These are phyloP conservation scores for Cetonia aurata DNA, from an alignment of 2,888 invertebrate genomes.

Conservation along the genomic window DNA sequence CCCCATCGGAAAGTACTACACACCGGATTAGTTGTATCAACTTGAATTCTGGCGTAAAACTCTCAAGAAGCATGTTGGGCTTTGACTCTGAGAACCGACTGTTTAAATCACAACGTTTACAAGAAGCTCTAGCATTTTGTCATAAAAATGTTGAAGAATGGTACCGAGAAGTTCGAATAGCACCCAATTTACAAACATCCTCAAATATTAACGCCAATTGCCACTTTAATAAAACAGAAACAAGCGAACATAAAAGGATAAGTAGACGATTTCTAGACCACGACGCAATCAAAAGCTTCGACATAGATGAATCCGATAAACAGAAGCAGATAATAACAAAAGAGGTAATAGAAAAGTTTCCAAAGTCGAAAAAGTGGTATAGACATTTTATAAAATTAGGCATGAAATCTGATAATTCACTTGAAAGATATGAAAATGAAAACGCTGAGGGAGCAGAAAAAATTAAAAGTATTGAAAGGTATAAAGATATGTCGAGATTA, in stretches of 20 bases:
- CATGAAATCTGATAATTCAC: slow-evolving; percentile 64
- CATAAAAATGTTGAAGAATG: slow-evolving; percentile 75
- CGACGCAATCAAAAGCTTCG: slow-evolving; percentile 45
- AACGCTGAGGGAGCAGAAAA: slow-evolving; percentile 75
- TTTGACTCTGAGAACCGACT: slow-evolving; percentile 74
- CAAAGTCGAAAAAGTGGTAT: slow-evolving; percentile 77
- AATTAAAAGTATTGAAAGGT: slow-evolving; percentile 78
- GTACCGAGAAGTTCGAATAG: slow-evolving; percentile 71
- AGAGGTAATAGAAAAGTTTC: slow-evolving; percentile 63
- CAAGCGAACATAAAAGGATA: slow-evolving; percentile 42
- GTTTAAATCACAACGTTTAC: slow-evolving; percentile 75
- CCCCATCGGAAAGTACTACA: slow-evolving; percentile 68
- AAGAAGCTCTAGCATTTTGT: slow-evolving; percentile 76
- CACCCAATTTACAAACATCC: slow-evolving; percentile 56
- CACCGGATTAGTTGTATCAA: slow-evolving; percentile 70
- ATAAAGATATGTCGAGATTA: slow-evolving; percentile 79
- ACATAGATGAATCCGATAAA: slow-evolving; percentile 41
- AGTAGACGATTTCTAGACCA: slow-evolving; percentile 48
- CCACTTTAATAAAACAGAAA: slow-evolving; percentile 30
- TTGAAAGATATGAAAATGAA: slow-evolving; percentile 64
- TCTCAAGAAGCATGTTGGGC: slow-evolving; percentile 73
- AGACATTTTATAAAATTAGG: slow-evolving; percentile 72
- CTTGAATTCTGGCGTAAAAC: slow-evolving; percentile 70
- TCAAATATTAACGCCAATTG: slow-evolving; percentile 25
- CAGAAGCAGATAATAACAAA: slow-evolving; percentile 60